Base-by-base conservation (phyloP, 2,797 vertebrate species). In the Epinephelus malabaricus region DNA sequence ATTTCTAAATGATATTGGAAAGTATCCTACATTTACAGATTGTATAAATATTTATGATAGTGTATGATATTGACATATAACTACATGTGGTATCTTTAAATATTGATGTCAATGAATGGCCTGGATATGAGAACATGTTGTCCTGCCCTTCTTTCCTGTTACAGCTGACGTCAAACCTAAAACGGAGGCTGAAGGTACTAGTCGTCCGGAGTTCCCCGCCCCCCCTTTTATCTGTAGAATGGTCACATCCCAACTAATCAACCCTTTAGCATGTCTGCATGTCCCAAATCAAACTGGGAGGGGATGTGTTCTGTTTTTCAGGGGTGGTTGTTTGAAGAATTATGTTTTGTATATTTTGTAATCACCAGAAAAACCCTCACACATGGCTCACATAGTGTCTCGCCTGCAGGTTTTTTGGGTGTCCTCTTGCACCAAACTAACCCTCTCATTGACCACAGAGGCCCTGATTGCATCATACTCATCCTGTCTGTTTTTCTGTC, bases 121-220 rank as follows among this genome's bases (percentile, higher is more conserved):
- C 46, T 86, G 73, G 50, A 86, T 79, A 84, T 90, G 85, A 91
- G 91, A 94, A 92, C 81, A 76, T 92, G 70, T 93, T 91, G 78
- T 94, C 84, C 89, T 94, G 89, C 92, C 85, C 87, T 95, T 91
- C 82, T 94, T 93, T 94, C 91, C 93, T 83, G 62, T 93, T 96
- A 83, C 96, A 97, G 96, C 95, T 92, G 95, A 96, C 68, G 92
- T 77, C 95, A 97, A 95, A 96, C 86, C 91, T 93, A 96, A 95
- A 94, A 79, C 84, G 81, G 96, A 96, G 78, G 75, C 79, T 90
- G 96, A 97, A 97, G 96, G 96, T 97, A 97, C 93, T 88, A 85
- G 82, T 84, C 81, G 62, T 82, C 81, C 75, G 81, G 75, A 84
- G 83, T 76, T 86, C 70, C 30, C 72, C 75, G 58, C 62, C 69